Conservation (phyloP, 2,113 vertebrate species). For the Merops nubicus region DNA sequence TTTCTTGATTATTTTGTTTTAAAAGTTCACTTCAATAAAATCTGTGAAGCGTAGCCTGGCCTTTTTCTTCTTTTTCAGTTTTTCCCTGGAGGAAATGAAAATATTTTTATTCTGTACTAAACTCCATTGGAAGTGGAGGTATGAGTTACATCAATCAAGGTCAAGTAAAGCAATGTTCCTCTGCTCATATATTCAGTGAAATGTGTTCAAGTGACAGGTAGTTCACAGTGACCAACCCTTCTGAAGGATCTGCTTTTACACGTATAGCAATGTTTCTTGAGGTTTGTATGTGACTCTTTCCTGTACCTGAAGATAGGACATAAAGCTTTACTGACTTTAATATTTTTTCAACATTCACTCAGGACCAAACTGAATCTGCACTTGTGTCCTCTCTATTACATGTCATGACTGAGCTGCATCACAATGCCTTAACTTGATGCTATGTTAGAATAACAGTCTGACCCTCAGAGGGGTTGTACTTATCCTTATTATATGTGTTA, state of each 20-base stretch:
- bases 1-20: background rate
- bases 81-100: background rate
- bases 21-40: conserved; percentile 25
- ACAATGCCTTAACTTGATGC: background rate
- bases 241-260: background rate
- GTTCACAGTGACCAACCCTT: background rate
- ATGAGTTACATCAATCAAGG: background rate
- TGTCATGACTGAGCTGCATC: background rate
- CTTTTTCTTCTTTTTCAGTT: background rate
- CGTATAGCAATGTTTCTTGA: background rate
- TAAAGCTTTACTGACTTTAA: background rate
- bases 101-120: background rate
- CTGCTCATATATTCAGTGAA: background rate
- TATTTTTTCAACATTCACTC: background rate
- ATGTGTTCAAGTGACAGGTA: background rate
- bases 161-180: background rate
- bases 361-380: background rate
- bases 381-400: background rate
- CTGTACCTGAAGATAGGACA: background rate
- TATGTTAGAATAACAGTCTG: background rate
- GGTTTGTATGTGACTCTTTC: background rate
- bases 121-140: background rate
- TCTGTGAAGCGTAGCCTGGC: background rate
- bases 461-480: background rate
- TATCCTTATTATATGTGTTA: background rate